Percentiles rank a stretch among this genome's conserved stretches.
These are phyloP conservation scores for Strigamia transsilvanica DNA, from an alignment of 2,888 invertebrate species.

Conservation along the genomic window DNA sequence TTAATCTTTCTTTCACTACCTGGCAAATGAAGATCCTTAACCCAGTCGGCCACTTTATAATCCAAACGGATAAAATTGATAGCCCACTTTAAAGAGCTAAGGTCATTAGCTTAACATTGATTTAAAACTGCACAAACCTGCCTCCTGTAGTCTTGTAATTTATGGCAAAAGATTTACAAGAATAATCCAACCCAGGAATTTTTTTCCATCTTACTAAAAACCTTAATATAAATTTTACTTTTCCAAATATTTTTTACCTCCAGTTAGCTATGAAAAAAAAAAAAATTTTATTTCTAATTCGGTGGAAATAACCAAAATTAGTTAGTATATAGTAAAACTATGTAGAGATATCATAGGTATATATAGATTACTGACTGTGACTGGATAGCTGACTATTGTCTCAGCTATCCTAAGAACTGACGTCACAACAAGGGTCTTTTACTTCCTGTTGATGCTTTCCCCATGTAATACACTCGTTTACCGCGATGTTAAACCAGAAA, in stretches of 20 bases:
- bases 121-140: conserved; percentile 32
- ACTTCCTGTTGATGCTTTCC: too few relatives aligned
- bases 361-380: too few relatives aligned
- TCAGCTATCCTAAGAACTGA: too few relatives aligned
- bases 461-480: too few relatives aligned
- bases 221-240: background rate
- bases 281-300: too few relatives aligned
- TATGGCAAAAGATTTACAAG: conserved; percentile 12
- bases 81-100: conserved; percentile 26
- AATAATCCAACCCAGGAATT: conserved; percentile 3
- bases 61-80: conserved; percentile 27
- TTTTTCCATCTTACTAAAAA: background rate
- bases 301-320: too few relatives aligned
- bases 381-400: too few relatives aligned
- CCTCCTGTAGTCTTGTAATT: conserved; percentile 10
- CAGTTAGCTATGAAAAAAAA: background rate
- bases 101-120: conserved; percentile 38
- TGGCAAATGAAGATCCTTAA: conserved; percentile 29
- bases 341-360: too few relatives aligned
- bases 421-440: too few relatives aligned
- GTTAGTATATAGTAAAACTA: too few relatives aligned
- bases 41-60: conserved; percentile 27
- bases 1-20: conserved; percentile 35
- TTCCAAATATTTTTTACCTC: background rate
- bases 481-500: too few relatives aligned